Conservation (phyloP, 1,140 invertebrate species). For the Sarcophaga bullata region DNA sequence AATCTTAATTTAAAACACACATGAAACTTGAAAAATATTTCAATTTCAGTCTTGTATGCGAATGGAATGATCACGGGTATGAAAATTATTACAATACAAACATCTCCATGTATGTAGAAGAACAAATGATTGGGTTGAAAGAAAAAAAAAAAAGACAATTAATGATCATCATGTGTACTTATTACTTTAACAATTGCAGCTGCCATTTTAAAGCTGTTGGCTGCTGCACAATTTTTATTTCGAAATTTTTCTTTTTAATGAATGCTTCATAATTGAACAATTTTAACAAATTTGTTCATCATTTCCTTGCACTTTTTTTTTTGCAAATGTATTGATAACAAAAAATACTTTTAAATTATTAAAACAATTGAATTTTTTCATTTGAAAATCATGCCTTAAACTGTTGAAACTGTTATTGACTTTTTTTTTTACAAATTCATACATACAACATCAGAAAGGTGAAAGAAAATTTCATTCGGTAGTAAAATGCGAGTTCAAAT, state of each 20-base stretch:
- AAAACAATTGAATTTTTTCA: too few species aligned
- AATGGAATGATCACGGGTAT: not conserved
- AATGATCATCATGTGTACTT: not conserved
- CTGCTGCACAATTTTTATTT: not conserved
- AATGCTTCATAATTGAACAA: too few species aligned
- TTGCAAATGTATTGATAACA: too few species aligned
- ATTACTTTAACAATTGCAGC: constrained; percentile 6
- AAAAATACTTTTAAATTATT: too few species aligned
- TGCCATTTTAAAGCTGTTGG: not conserved
- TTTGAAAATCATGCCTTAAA: too few species aligned
- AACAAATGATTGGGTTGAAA: not conserved
- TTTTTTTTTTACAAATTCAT: too few species aligned
- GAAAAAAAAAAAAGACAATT: not conserved
- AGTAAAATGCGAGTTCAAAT: not conserved
- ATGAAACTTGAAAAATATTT: not conserved
- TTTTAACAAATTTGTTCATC: too few species aligned
- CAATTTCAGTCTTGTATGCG: not conserved
- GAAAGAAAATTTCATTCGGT: not conserved
- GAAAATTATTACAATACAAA: not conserved
- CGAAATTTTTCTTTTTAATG: too few species aligned
- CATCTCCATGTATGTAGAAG: not conserved
- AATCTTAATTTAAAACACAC: constrained; percentile 11
- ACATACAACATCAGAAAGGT: too few species aligned
- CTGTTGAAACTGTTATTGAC: too few species aligned
- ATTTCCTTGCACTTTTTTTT: too few species aligned